A percentile compares a stretch with the other conserved stretches of the same genome.
These are phyloP conservation scores for Chorisops tibialis DNA, from an alignment of 2,888 invertebrate species.

Conservation along the genomic window DNA sequence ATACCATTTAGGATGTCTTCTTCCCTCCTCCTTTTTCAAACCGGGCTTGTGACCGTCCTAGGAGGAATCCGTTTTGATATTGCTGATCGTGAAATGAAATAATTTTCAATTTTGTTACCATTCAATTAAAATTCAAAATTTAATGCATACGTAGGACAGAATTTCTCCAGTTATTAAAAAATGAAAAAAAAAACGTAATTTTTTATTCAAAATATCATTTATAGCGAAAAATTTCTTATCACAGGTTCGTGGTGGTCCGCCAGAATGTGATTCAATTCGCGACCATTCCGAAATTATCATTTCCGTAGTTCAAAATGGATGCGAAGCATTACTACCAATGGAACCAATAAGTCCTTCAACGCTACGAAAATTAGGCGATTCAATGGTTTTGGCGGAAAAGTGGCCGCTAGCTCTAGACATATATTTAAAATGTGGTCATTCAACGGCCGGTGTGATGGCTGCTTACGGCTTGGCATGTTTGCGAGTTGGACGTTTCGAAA, in stretches of 20 bases:
- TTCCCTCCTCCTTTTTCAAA: too few relatives aligned
- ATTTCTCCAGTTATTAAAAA: background rate
- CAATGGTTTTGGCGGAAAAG: constrained; percentile 76
- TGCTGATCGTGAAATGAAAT: too few relatives aligned
- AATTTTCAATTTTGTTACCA: too few relatives aligned
- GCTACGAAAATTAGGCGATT: constrained; percentile 68
- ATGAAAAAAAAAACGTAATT: background rate
- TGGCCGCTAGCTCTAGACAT: constrained; percentile 81
- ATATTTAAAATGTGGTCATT: constrained; percentile 81
- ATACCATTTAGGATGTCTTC: too few relatives aligned
- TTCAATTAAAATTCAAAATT: too few relatives aligned
- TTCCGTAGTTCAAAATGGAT: constrained; percentile 56
- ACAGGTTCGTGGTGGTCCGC: constrained; percentile 51
- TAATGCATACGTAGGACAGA: too few relatives aligned
- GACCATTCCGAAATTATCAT: constrained; percentile 63
- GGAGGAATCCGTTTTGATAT: too few relatives aligned
- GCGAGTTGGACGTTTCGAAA: constrained; percentile 72
- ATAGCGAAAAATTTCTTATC: background rate
- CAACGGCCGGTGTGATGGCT: constrained; percentile 74
- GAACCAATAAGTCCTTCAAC: constrained; percentile 54
- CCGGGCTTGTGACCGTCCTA: too few relatives aligned
- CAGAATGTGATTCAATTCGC: constrained; percentile 62
- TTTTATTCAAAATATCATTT: background rate
- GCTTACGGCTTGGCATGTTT: constrained; percentile 85
- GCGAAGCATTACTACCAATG: constrained; percentile 48